phyloP scores from a whole-genome alignment of 2,113 vertebrate genomes.

The Serilophus lunatus region DNA sequence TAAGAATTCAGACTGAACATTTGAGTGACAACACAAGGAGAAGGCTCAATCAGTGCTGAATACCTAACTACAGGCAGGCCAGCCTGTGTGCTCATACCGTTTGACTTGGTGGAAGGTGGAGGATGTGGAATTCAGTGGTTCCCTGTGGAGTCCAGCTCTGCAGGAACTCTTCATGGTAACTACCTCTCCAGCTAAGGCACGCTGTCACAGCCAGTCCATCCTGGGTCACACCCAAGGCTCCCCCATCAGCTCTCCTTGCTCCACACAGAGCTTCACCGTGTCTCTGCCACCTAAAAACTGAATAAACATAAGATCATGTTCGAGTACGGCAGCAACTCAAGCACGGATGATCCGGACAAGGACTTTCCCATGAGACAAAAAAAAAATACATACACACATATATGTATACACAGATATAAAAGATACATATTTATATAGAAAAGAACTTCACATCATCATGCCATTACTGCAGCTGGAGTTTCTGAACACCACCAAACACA shows the following conservation, averaged over 20 bases:
- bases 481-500: not conserved
- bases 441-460: not conserved
- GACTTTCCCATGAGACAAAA: not conserved
- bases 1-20: not conserved
- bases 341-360: not conserved
- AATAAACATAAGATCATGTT: not conserved
- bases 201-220: constrained; percentile 69
- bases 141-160: constrained; percentile 80
- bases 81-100: constrained; percentile 60
- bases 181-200: constrained; percentile 73
- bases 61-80: not conserved
- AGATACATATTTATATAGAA: not conserved
- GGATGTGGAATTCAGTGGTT: constrained; percentile 67
- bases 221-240: not conserved
- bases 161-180: constrained; percentile 74
- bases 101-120: constrained; percentile 69
- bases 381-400: not conserved
- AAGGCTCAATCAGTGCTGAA: not conserved
- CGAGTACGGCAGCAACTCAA: accelerated
- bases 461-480: not conserved
- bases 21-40: not conserved
- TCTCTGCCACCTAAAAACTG: constrained; percentile 49
- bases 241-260: not conserved
- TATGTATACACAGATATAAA: not conserved
- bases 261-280: not conserved